Base-by-base conservation (phyloP, 2,888 invertebrate genomes). In the Nudaria mundana region DNA sequence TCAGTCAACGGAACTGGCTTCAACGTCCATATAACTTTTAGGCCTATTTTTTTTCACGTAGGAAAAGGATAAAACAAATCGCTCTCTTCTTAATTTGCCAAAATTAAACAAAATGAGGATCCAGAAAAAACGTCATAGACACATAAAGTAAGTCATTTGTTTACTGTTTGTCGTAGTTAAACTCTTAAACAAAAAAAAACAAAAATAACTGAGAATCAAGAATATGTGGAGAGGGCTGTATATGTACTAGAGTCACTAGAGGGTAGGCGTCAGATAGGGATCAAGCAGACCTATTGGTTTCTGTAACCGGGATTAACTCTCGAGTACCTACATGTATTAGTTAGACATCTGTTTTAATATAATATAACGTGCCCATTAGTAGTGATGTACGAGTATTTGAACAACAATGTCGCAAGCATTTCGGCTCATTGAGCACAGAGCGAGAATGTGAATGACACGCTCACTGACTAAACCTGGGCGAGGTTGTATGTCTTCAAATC, bases 1-100 rank as follows among this genome's bases (percentile, higher is more conserved):
- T 71, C 72, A 62, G 71, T 57, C 79, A 76, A 73, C 76, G 81
- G 79, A 81, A 84, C 85, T 75, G 66, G 82, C 74, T 71, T 61
- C 70, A 69, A 72, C 68, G 71, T 75, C 75, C 75, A 71, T 67
- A 63, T 63, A 57, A 70, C 75, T 74, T 63, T 80, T 72, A n/a
- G n/a, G 72, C 62, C 69, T 71, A 68, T 71, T 75, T 69, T 70
- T 65, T 61, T 63, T 55, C 43, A 48, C 48, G 34, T 37, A 30
- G 32, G 31, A 28, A 35, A 37, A 43, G 39, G 43, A 49, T 47
- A 47, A 61, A 54, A 38, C 47, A 48, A 48, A 57, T 40, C 28
- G 41, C 38, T 43, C 41, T 56, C 45, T 31, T 44, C 56, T 56
- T 44, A 59, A 31, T 29, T 11, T 10, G 20, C 18, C 11, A 20